Evolutionary conservation across 2,113 vertebrate genomes (phyloP).

Genomic region (Indri indri): DNA sequence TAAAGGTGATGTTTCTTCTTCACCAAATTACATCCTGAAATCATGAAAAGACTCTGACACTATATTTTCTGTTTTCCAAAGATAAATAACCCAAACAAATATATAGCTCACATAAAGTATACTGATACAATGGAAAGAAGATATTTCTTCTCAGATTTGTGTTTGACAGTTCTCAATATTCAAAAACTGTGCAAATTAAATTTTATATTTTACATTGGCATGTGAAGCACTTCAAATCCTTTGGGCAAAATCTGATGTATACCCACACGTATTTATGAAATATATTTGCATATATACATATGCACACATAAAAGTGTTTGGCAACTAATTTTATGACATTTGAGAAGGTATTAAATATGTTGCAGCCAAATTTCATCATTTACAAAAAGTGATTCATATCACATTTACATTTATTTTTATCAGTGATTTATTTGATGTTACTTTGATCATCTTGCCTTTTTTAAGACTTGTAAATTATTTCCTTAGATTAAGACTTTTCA

Average conservation of each 20-base stretch:
- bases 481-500: background rate
- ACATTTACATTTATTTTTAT: background rate
- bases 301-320: background rate
- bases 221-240: background rate
- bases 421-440: background rate
- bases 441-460: background rate
- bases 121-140: background rate
- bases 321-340: background rate
- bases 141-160: background rate
- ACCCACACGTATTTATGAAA: background rate
- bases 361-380: background rate
- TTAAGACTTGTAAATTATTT: background rate
- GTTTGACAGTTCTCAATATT: background rate
- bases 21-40: conserved; percentile 7
- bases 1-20: conserved; percentile 32
- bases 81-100: background rate
- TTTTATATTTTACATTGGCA: background rate
- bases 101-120: background rate
- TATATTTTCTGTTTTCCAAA: background rate
- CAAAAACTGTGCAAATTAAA: background rate
- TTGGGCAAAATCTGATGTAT: background rate
- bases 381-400: background rate
- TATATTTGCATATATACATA: background rate
- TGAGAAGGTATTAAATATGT: background rate
- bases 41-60: background rate